Evolutionary conservation across 2,888 invertebrate species (phyloP).

Genomic region (Podabrus alpinus): DNA sequence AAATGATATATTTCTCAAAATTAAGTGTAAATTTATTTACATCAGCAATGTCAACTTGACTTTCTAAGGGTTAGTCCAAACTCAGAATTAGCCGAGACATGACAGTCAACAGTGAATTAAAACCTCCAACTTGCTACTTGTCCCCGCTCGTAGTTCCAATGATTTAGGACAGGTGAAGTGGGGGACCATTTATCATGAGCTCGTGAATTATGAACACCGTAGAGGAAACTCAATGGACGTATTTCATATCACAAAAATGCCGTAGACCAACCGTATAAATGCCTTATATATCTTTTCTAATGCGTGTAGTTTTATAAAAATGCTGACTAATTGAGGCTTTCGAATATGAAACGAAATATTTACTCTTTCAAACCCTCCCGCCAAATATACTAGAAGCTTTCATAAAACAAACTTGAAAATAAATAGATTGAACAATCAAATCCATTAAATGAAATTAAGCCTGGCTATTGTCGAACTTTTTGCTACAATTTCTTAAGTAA

Average conservation of each 20-base stretch:
- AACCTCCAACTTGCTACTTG: slow-evolving; percentile 42
- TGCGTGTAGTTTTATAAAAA: slow-evolving; percentile 21
- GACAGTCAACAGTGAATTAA: slow-evolving; percentile 43
- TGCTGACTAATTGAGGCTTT: slow-evolving; percentile 6
- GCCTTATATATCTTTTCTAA: slow-evolving; percentile 36
- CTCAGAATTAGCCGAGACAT: slow-evolving; percentile 43
- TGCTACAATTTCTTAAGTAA: background rate
- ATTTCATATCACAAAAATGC: slow-evolving; percentile 46
- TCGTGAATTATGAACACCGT: slow-evolving; percentile 49
- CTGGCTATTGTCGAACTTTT: background rate
- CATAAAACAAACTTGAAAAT: background rate
- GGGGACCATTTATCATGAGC: slow-evolving; percentile 48
- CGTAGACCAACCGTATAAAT: slow-evolving; percentile 43
- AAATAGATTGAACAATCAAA: background rate
- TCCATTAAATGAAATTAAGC: background rate
- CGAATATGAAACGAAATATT: background rate
- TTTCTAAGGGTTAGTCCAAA: slow-evolving; percentile 30
- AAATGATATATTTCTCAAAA: slow-evolving; percentile 29
- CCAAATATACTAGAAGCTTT: background rate
- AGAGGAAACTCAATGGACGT: slow-evolving; percentile 48
- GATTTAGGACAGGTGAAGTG: slow-evolving; percentile 50
- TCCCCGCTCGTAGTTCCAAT: slow-evolving; percentile 36
- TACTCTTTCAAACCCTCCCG: background rate
- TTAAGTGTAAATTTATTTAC: slow-evolving; percentile 43
- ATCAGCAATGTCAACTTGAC: slow-evolving; percentile 36